phyloP scores from a whole-genome alignment of 1,140 invertebrate genomes.

The Pachypeltis micranthus region DNA sequence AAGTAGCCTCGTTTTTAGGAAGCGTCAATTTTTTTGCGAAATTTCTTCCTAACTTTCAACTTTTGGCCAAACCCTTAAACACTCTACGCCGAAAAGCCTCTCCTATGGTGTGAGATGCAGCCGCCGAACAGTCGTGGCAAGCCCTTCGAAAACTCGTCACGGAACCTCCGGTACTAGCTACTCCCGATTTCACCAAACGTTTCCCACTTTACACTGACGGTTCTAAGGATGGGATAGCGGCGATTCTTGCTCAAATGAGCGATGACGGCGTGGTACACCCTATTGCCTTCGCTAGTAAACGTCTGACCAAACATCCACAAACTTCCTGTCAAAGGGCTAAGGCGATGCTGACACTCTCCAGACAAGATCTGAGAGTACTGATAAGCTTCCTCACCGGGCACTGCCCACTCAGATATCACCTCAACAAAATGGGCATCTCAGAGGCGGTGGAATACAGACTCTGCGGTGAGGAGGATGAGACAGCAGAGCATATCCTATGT shows the following conservation, averaged over 20 bases:
- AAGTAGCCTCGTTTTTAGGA: not conserved
- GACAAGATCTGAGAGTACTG: too few relatives aligned
- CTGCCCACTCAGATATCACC: too few relatives aligned
- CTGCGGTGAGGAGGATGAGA: too few relatives aligned
- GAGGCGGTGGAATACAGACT: too few relatives aligned
- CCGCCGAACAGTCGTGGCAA: not conserved
- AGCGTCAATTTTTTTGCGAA: not conserved
- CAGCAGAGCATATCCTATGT: too few relatives aligned
- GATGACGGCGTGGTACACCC: too few relatives aligned
- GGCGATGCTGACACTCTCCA: too few relatives aligned
- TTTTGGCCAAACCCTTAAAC: not conserved
- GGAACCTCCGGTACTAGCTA: not conserved
- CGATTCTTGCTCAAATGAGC: not conserved
- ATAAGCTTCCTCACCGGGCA: too few relatives aligned
- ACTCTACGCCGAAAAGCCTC: not conserved
- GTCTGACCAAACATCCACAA: too few relatives aligned
- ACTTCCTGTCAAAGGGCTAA: too few relatives aligned
- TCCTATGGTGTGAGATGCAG: not conserved
- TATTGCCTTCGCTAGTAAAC: too few relatives aligned
- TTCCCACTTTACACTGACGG: not conserved
- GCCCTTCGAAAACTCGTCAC: not conserved
- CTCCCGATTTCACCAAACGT: not conserved
- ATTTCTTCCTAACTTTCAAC: not conserved
- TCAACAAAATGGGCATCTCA: too few relatives aligned
- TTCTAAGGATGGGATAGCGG: not conserved